A percentile compares a stretch with the other conserved stretches of the same genome.
Evolutionary conservation across 2,888 invertebrate genomes (phyloP).

Genomic region (Melolontha melolontha): DNA sequence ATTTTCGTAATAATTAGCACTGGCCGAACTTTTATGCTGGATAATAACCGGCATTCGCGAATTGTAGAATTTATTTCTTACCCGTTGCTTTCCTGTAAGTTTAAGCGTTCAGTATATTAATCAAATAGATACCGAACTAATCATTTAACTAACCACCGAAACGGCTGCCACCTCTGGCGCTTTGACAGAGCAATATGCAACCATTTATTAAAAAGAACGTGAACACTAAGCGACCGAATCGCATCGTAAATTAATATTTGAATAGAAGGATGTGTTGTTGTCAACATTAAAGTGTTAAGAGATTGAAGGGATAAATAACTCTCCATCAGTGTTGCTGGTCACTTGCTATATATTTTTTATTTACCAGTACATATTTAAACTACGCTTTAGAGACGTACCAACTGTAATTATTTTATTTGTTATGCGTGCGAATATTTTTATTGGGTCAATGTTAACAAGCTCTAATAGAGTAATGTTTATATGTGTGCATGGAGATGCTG

Average conservation of each 20-base stretch:
- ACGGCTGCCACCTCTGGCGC: slow-evolving; percentile 38
- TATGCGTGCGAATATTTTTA: slow-evolving; percentile 40
- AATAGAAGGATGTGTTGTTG: too few relatives aligned
- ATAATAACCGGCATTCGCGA: slow-evolving; percentile 70
- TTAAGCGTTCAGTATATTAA: not conserved
- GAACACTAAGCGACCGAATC: slow-evolving; percentile 9
- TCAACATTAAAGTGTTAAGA: not conserved
- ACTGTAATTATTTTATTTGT: slow-evolving; percentile 30
- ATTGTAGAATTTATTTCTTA: slow-evolving; percentile 66
- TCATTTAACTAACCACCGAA: slow-evolving; percentile 24
- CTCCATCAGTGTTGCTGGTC: not conserved
- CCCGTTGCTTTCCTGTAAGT: slow-evolving; percentile 54
- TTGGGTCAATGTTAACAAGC: slow-evolving; percentile 48
- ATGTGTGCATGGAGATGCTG: slow-evolving; percentile 15
- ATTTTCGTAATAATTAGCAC: slow-evolving; percentile 73
- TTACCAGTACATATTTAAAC: not conserved
- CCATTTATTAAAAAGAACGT: slow-evolving; percentile 20
- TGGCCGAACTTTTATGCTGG: slow-evolving; percentile 70
- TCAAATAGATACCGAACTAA: too few relatives aligned
- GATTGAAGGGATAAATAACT: not conserved
- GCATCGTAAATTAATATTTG: slow-evolving; percentile 5
- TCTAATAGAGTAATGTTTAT: slow-evolving; percentile 22
- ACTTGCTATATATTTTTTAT: slow-evolving; percentile 1
- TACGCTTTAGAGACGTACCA: not conserved
- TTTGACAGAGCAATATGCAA: not conserved